Evolutionary conservation across 1,140 invertebrate species (phyloP), one percentile per base, ranked within the genome.

Genomic region (Drosophila funebris): DNA sequence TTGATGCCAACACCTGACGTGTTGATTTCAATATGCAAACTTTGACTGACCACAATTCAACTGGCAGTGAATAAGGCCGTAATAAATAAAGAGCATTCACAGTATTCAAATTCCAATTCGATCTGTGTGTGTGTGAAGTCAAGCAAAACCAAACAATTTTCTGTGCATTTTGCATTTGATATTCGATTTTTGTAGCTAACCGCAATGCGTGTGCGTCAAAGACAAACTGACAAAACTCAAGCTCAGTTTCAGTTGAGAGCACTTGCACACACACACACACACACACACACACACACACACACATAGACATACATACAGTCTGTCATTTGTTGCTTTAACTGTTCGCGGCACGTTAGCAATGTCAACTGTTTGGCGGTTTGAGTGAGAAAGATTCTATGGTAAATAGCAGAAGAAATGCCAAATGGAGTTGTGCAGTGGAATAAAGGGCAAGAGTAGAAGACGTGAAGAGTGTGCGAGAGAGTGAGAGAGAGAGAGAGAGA

Each of bases 311-410:
- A 60, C 39, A 78, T 78, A n/a, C n/a, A n/a, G n/a, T n/a, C n/a
- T n/a, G n/a, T 62, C 62, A 67, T 78, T 78, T 78, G 76, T 73
- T 78, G 78, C 53, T 50, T 68, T 67, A 36, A 20, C 31, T 33
- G 39, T 61, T 71, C 39, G 52, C 24, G 74, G 67, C 66, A 72
- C 52, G 66, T 71, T 57, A 61, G 54, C 52, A 70, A 70, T 79
- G 77, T 79, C 77, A 68, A 68, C 61, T 27, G 29, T 46, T 11
- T 29, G 60, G 68, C 0, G 31, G 8, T 29, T n/a, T n/a, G 39
- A n/a, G 44, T 14, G 43, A 13, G 3, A 43, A 9, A 68, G 22
- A 27, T 41, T 27, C 61, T 44, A 57, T 46, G 31, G 39, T 18
- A 29, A 41, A 61, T 44, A 52, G 20, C 52, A 11, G 13, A n/a